Evolutionary conservation across 2,888 invertebrate genomes (phyloP).

Genomic region (Dryocosmus kuriphilus): DNA sequence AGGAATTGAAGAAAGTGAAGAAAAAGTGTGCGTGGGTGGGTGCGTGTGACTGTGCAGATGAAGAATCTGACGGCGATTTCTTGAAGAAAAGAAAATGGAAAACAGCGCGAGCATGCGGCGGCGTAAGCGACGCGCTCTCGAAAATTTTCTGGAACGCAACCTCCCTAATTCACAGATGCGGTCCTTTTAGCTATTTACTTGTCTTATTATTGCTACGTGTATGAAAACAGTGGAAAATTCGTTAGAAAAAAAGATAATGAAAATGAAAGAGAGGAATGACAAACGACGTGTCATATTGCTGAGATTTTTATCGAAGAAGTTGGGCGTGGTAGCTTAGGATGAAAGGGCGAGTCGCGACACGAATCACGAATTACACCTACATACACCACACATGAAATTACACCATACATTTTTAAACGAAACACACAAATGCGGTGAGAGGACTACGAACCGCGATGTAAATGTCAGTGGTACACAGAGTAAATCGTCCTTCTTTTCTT

Average conservation of each 20-base stretch:
- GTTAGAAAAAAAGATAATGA: slow-evolving; percentile 39
- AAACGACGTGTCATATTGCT: slow-evolving; percentile 63
- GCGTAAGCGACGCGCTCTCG: slow-evolving; percentile 55
- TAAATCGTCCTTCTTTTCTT: slow-evolving; percentile 12
- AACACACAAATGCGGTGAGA: slow-evolving; percentile 17
- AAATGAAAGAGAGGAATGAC: slow-evolving; percentile 42
- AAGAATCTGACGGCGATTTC: slow-evolving; percentile 14
- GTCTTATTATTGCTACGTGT: slow-evolving; percentile 72
- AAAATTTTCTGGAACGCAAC: slow-evolving; percentile 53
- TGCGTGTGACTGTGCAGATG: slow-evolving; percentile 22
- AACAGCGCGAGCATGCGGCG: slow-evolving; percentile 62
- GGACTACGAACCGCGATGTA: slow-evolving; percentile 29
- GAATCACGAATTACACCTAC: slow-evolving; percentile 36
- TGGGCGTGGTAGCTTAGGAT: slow-evolving; percentile 40
- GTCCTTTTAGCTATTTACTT: slow-evolving; percentile 73
- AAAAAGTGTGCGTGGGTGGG: slow-evolving; percentile 41
- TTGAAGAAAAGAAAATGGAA: slow-evolving; percentile 36
- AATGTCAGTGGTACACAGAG: slow-evolving; percentile 35
- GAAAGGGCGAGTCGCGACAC: slow-evolving; percentile 38
- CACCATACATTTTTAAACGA: slow-evolving; percentile 2
- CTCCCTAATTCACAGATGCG: slow-evolving; percentile 61
- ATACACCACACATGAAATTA: background rate
- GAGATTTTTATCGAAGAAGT: slow-evolving; percentile 62
- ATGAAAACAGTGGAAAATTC: slow-evolving; percentile 52
- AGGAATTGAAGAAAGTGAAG: slow-evolving; percentile 38